phyloP scores from a whole-genome alignment of 2,797 vertebrate species.

The Microchirus variegatus region DNA sequence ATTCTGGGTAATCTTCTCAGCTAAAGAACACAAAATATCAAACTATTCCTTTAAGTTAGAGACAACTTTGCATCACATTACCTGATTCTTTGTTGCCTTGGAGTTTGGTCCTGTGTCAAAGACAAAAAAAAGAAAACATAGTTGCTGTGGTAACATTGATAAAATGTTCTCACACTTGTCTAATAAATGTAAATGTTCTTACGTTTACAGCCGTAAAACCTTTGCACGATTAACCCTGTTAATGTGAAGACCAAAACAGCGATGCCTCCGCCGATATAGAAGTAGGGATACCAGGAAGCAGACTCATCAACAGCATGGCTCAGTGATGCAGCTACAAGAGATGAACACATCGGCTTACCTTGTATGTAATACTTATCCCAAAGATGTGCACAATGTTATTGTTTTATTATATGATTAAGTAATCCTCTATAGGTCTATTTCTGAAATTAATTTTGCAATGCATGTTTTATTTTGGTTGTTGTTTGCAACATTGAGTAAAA shows the following conservation, averaged over 20 bases:
- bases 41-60: background rate
- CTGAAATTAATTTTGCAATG: too few species aligned
- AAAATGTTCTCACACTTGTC: too few species aligned
- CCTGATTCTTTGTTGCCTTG: constrained; percentile 21
- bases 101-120: constrained; percentile 22
- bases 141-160: background rate
- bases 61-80: constrained; percentile 13
- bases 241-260: constrained; percentile 29
- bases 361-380: too few species aligned
- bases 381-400: too few species aligned
- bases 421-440: too few species aligned
- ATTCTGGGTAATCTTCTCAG: background rate
- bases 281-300: constrained; percentile 29
- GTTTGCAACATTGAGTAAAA: too few species aligned
- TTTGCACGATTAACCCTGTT: constrained; percentile 13
- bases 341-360: background rate
- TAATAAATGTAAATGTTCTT: constrained; percentile 1
- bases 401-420: too few species aligned
- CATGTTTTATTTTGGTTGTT: too few species aligned
- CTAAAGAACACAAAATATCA: background rate
- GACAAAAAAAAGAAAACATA: constrained; percentile 1
- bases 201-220: constrained; percentile 36
- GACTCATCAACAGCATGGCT: rapidly evolving
- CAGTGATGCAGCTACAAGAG: background rate
- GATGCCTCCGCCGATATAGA: constrained; percentile 38